Evolutionary conservation across 2,113 vertebrate species (phyloP).

Genomic region (Dolichallabes microphthalmus): DNA sequence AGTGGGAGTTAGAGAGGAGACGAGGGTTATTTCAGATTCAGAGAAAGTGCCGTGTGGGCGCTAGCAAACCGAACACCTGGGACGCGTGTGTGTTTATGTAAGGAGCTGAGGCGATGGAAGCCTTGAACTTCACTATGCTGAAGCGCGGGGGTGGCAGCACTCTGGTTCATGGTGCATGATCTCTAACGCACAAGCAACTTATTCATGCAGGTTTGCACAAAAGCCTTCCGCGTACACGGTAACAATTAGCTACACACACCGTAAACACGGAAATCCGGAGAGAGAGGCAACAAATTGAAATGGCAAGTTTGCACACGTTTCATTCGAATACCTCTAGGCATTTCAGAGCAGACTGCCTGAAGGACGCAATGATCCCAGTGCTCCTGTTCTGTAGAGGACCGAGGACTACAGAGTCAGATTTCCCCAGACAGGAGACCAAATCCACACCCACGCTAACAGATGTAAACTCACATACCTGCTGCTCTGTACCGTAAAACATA

Average conservation of each 20-base stretch:
- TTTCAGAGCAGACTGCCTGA: slow-evolving; percentile 2
- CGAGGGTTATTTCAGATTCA: slow-evolving; percentile 59
- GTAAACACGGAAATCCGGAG: not conserved
- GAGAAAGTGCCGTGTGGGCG: slow-evolving; percentile 68
- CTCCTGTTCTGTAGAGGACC: slow-evolving; percentile 62
- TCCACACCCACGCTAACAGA: slow-evolving; percentile 4
- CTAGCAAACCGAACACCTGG: slow-evolving; percentile 70
- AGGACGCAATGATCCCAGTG: slow-evolving; percentile 30
- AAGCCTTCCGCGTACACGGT: not conserved
- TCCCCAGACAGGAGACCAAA: slow-evolving; percentile 30
- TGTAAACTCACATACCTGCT: slow-evolving; percentile 16
- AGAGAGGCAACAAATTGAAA: slow-evolving; percentile 19
- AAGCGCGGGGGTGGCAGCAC: slow-evolving; percentile 55
- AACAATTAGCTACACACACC: slow-evolving; percentile 5
- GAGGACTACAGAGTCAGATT: slow-evolving; percentile 10
- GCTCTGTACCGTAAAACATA: slow-evolving; percentile 5
- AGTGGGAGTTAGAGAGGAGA: slow-evolving; percentile 69
- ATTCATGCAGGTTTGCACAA: slow-evolving; percentile 38
- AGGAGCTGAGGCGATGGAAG: slow-evolving; percentile 54
- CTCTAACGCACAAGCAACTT: slow-evolving; percentile 40
- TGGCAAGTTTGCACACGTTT: not conserved
- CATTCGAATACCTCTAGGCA: not conserved
- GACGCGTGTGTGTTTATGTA: slow-evolving; percentile 63
- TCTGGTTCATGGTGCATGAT: slow-evolving; percentile 31
- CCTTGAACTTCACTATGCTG: slow-evolving; percentile 54